Evolutionary conservation across 2,797 vertebrate species (phyloP).

Genomic region (Potorous gilbertii): DNA sequence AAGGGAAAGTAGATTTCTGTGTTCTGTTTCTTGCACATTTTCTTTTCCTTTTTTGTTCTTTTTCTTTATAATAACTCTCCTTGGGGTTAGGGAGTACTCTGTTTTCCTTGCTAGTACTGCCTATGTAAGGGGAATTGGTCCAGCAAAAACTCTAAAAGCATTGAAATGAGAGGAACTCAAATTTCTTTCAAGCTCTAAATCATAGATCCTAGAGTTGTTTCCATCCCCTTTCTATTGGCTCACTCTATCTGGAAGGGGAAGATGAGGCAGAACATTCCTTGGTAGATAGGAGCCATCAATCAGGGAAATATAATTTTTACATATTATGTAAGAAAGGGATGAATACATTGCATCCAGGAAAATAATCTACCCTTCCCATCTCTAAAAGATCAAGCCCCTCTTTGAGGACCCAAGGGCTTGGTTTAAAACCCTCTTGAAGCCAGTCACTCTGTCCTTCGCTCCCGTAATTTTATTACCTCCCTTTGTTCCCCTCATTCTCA

Average conservation of each 20-base stretch:
- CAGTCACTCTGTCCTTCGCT: not conserved
- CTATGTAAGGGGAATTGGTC: not conserved
- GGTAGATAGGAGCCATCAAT: not conserved
- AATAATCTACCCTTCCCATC: not conserved
- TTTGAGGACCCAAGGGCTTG: not conserved
- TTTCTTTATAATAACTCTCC: not conserved
- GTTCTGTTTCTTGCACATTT: not conserved
- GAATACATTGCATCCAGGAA: not conserved
- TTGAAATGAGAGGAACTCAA: not conserved
- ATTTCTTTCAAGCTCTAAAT: not conserved
- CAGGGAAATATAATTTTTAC: not conserved
- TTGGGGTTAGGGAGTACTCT: not conserved
- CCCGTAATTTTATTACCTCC: no score
- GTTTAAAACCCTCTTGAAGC: not conserved
- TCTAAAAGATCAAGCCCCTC: not conserved
- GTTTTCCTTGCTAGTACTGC: not conserved
- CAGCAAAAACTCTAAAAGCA: not conserved
- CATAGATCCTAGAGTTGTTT: no score
- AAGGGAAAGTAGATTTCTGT: not conserved
- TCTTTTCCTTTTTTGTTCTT: not conserved
- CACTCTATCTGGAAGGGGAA: not conserved
- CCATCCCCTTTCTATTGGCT: not conserved
- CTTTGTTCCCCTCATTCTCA: no score
- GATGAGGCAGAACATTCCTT: not conserved
- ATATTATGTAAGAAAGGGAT: not conserved